Evolutionary conservation across 2,113 vertebrate species (phyloP).

Genomic region (Benitochromis conjunctus): DNA sequence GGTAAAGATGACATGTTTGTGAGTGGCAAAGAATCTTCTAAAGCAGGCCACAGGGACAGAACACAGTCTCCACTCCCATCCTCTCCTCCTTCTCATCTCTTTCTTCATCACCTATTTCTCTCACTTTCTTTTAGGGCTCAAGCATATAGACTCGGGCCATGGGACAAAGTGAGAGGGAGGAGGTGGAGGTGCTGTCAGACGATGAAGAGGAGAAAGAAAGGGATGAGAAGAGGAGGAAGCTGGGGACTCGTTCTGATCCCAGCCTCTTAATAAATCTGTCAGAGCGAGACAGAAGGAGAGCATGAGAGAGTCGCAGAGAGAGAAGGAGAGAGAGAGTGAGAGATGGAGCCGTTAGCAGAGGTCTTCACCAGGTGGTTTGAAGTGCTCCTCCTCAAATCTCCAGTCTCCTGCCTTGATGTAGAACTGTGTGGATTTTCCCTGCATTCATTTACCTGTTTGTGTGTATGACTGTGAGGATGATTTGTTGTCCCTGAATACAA

Average conservation of each 20-base stretch:
- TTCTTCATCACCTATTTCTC: constrained; percentile 2
- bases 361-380: constrained; percentile 49
- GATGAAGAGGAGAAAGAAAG: constrained; percentile 33
- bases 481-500: not conserved
- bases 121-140: constrained; percentile 1
- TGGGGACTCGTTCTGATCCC: constrained; percentile 51
- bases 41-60: constrained; percentile 22
- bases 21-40: not conserved
- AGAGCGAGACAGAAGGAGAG: constrained; percentile 49
- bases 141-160: not conserved
- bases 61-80: not conserved
- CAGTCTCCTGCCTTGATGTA: not conserved
- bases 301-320: not conserved
- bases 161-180: constrained; percentile 1
- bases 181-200: constrained; percentile 44
- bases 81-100: not conserved
- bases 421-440: not conserved
- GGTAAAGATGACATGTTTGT: not conserved
- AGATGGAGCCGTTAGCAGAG: constrained; percentile 29
- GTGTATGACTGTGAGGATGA: not conserved
- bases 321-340: not conserved
- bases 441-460: not conserved
- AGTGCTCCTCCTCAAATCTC: constrained; percentile 15
- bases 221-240: constrained; percentile 39
- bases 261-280: constrained; percentile 69